Evolutionary conservation across 2,797 vertebrate genomes (phyloP), one percentile per base, ranked within the genome.

Genomic region (Pseudochirops cupreus): DNA sequence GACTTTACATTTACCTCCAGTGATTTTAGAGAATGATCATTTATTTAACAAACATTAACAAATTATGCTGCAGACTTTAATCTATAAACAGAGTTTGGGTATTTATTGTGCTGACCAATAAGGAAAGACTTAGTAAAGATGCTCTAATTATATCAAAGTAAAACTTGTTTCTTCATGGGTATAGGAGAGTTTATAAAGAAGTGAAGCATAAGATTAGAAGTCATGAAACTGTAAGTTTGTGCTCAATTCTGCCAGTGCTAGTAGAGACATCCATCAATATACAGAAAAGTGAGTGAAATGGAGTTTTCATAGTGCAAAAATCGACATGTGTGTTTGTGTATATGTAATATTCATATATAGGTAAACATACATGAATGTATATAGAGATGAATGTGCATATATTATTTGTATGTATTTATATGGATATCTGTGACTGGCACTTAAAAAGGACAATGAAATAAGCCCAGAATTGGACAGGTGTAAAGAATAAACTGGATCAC

Each of bases 1-100:
- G n/a, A 82, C n/a, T 82, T 82, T 39, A 90, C 1, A 31, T 31
- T 89, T 94, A 93, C 3, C 46, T 94, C 56, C 14, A 11, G 57
- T 87, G n/a, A 0, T 4, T 87, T 58, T 90, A 74, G 21, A 90
- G 95, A 94, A 53, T 91, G 12, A 62, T 56, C 9, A 92, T 95
- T 93, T 95, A 91, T 95, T 93, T 95, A 91, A 59, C 93, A 90
- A 93, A 91, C 52, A 53, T 58, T 91, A 26, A 56, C 33, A 74
- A 74, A 18, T n/a, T 14, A 74, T 39, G 39, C 33, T 67, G 11
- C 57, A 91, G 6, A 92, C 82, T 55, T 50, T 95, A 67, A 3
- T 87, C 58, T 54, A 26, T 58, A 90, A 94, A 89, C 31, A 56
- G 24, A 67, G 94, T 91, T 62, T 53, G 87, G n/a, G 33, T 28